Percentiles rank a stretch among this genome's conserved stretches.
phyloP scores from a whole-genome alignment of 1,140 invertebrate genomes.

The Listronotus bonariensis region DNA sequence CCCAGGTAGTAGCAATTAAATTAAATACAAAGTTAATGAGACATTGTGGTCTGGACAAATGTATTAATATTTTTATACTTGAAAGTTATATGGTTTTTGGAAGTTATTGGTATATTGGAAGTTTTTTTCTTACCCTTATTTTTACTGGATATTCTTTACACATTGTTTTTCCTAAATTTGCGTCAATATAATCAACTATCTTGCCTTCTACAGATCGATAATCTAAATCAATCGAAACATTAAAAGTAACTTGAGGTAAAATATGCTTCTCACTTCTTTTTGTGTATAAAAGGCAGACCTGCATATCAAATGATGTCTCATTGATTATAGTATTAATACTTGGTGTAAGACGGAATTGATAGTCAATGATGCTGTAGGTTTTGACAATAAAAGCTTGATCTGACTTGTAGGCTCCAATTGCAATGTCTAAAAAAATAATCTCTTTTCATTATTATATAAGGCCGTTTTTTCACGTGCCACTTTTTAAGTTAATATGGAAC shows the following conservation, averaged over 20 bases:
- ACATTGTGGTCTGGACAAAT: no score
- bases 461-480: no score
- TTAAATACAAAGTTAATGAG: no score
- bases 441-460: no score
- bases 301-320: slow-evolving; percentile 15
- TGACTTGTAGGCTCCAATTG: slow-evolving; percentile 65
- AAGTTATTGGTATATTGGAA: no score
- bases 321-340: slow-evolving; percentile 6
- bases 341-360: slow-evolving; percentile 25
- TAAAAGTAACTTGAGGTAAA: slow-evolving; percentile 9
- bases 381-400: slow-evolving; percentile 62
- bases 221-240: slow-evolving; percentile 14
- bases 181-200: background rate
- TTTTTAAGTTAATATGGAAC: no score
- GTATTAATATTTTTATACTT: no score
- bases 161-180: background rate
- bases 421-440: slow-evolving; percentile 61
- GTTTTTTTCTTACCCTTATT: slow-evolving; percentile 18
- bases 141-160: slow-evolving; percentile 9
- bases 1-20: no score
- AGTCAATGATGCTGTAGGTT: slow-evolving; percentile 62
- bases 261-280: slow-evolving; percentile 11
- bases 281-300: slow-evolving; percentile 13
- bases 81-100: no score
- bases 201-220: slow-evolving; percentile 12